Evolutionary conservation across 2,113 vertebrate species (phyloP).

Genomic region (Tragelaphus imberbis): DNA sequence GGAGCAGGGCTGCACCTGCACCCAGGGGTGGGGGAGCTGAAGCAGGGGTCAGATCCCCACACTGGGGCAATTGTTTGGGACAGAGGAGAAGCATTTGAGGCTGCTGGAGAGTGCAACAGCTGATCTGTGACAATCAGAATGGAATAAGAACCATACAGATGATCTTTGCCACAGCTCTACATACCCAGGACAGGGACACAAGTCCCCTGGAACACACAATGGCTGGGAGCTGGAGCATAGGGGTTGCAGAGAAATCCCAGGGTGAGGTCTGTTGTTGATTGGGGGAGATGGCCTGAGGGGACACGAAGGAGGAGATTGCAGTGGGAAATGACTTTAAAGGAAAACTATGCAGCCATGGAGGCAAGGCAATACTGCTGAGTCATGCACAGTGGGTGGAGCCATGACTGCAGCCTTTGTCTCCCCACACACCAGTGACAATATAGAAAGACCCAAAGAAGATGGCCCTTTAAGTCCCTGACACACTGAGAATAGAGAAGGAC

Average conservation of each 20-base stretch:
- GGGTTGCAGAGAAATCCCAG: background rate
- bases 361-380: background rate
- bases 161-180: background rate
- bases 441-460: background rate
- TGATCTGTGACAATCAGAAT: background rate
- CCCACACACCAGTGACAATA: background rate
- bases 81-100: background rate
- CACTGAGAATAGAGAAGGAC: background rate
- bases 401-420: background rate
- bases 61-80: background rate
- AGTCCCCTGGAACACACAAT: background rate
- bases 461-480: background rate
- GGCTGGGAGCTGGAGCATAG: background rate
- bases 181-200: background rate
- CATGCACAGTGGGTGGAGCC: background rate
- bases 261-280: background rate
- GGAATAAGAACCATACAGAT: background rate
- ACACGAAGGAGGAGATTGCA: background rate
- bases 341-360: background rate
- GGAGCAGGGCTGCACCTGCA: background rate
- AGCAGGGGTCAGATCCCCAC: background rate
- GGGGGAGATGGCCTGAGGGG: background rate
- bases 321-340: background rate
- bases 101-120: background rate
- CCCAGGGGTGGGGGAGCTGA: background rate